These are phyloP conservation scores for Cheilosia vernalis DNA, from an alignment of 2,888 invertebrate species.

Conservation along the genomic window DNA sequence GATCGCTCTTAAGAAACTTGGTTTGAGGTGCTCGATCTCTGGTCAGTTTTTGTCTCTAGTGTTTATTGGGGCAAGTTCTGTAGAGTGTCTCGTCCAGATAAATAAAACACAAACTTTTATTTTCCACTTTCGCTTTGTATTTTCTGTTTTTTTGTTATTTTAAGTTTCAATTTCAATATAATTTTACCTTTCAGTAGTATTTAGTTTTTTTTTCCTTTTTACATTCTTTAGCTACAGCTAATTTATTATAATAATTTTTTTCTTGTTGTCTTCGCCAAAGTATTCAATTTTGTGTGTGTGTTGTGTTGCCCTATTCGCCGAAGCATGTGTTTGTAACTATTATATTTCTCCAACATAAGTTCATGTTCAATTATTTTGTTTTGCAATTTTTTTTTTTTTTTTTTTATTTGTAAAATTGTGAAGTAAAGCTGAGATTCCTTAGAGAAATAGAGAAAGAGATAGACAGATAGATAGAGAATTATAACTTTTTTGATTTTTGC, in stretches of 20 bases:
- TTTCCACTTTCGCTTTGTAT: slow-evolving; percentile 55
- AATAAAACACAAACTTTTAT: slow-evolving; percentile 35
- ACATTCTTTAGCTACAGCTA: slow-evolving; percentile 62
- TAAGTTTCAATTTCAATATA: slow-evolving; percentile 55
- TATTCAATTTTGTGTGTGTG: slow-evolving; percentile 42
- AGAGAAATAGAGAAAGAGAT: slow-evolving; percentile 27
- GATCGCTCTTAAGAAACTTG: no score
- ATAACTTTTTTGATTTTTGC: slow-evolving; percentile 45
- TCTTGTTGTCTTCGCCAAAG: slow-evolving; percentile 36
- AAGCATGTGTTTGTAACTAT: slow-evolving; percentile 60
- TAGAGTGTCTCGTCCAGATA: neutral
- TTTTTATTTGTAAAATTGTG: slow-evolving; percentile 57
- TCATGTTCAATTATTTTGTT: slow-evolving; percentile 42
- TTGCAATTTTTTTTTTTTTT: slow-evolving; percentile 35
- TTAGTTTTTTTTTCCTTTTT: slow-evolving; percentile 46
- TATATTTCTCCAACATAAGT: slow-evolving; percentile 46
- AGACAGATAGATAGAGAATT: slow-evolving; percentile 9
- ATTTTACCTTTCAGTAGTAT: slow-evolving; percentile 43
- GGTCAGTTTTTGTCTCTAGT: no score
- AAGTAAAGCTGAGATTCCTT: slow-evolving; percentile 54
- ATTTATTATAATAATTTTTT: slow-evolving; percentile 52
- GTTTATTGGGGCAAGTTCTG: no score
- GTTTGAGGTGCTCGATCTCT: no score
- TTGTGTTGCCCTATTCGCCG: slow-evolving; percentile 46
- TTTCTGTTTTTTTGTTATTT: slow-evolving; percentile 41